These are phyloP conservation scores for Melieria omissa DNA, from an alignment of 2,888 invertebrate genomes.

Conservation along the genomic window DNA sequence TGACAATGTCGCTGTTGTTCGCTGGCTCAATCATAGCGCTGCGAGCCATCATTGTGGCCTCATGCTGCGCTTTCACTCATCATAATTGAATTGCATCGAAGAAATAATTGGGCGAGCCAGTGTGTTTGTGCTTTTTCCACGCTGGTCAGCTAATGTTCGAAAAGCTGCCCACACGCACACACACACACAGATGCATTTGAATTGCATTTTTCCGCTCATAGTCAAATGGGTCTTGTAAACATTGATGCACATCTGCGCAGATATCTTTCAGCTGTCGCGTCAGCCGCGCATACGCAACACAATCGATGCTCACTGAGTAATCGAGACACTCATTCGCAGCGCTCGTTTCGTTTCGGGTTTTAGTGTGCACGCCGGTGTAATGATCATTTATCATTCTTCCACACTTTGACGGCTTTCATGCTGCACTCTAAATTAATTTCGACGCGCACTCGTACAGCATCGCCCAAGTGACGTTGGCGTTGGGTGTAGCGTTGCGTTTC, in stretches of 20 bases:
- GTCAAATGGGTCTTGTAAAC: not conserved
- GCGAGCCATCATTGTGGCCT: conserved; percentile 16
- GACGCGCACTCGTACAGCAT: no score
- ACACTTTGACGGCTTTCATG: conserved; percentile 56
- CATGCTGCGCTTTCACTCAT: conserved; percentile 43
- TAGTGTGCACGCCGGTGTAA: not conserved
- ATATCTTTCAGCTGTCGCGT: not conserved
- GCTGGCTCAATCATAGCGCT: not conserved
- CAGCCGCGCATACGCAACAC: not conserved
- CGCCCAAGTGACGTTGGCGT: no score
- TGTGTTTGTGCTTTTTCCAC: not conserved
- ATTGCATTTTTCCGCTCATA: no score
- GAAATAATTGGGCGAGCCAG: not conserved
- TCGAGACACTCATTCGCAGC: no score
- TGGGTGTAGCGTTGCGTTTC: no score
- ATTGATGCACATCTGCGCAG: not conserved
- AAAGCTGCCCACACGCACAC: not conserved
- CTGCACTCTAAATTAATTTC: conserved; percentile 60
- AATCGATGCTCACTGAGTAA: not conserved
- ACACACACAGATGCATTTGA: not conserved
- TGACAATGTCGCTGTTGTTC: conserved; percentile 33
- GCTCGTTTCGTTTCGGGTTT: no score
- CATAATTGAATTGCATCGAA: conserved; percentile 30
- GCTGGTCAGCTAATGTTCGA: not conserved
- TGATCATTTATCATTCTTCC: conserved; percentile 58